Evolutionary conservation across 2,888 invertebrate species (phyloP), one percentile per base, ranked within the genome.

Genomic region (Nymphalis polychloros): DNA sequence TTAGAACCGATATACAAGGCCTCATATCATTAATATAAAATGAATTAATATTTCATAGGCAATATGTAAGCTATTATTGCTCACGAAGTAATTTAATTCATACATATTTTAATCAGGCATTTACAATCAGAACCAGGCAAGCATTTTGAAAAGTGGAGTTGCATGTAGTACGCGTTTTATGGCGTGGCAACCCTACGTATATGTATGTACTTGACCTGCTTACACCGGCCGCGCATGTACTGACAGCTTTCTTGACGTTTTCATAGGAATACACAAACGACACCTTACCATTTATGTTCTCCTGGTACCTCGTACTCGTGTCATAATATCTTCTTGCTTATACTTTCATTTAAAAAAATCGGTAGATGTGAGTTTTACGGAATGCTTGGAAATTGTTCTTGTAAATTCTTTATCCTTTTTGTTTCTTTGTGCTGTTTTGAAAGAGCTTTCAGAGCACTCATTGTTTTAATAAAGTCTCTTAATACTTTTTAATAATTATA

Each of bases 161-260:
- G 59, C 57, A 57, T 67, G 59, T 63, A 47, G 53, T 59, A 59
- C 52, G 47, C 46, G 67, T 52, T 50, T 67, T 59, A 63, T 67
- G 62, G 62, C 52, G 59, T 46, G 59, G 68, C 66, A 71, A 48
- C 71, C 71, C 65, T 66, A 63, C 71, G 63, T 68, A 68, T 71
- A 57, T 67, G 62, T 71, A 62, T 67, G 66, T 67, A 71, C 71
- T 71, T 71, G 71, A 71, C 71, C 71, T 60, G 71, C 71, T 71
- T 71, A 66, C 68, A 65, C 63, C 60, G 68, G 49, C 65, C 66
- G 55, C 55, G 61, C 61, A 61, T 67, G 68, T 59, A 68, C 68
- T 59, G 70, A 68, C 70, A 71, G 66, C 71, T 71, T 71, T 71
- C 71, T 71, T 66, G 66, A 71, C 71, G 68, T 71, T 68, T 71